Percentiles rank a stretch among this genome's conserved stretches.
phyloP scores from a whole-genome alignment of 2,113 vertebrate species.

The Callorhinus ursinus region DNA sequence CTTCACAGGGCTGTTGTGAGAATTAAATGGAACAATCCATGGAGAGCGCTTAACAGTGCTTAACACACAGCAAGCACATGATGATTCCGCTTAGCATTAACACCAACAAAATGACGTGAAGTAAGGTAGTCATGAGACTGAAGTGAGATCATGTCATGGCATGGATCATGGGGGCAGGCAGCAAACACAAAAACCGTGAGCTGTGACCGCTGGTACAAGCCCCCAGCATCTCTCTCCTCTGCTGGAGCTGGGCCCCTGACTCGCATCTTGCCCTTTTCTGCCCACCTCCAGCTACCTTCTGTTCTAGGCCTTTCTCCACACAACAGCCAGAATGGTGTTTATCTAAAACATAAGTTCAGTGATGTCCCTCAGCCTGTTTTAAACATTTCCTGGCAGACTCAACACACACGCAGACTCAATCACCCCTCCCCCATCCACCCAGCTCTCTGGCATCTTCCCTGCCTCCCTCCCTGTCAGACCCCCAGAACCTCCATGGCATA shows the following conservation, averaged over 20 bases:
- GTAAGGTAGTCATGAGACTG: background rate
- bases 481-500: background rate
- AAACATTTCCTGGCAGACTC: background rate
- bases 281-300: background rate
- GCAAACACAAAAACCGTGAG: background rate
- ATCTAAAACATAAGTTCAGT: background rate
- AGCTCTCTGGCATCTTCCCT: background rate
- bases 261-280: background rate
- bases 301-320: background rate
- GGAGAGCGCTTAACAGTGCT: background rate
- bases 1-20: background rate
- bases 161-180: accelerated
- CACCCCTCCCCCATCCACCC: background rate
- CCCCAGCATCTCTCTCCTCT: background rate
- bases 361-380: background rate
- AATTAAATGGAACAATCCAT: background rate
- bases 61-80: background rate
- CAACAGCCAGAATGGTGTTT: background rate
- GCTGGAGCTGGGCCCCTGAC: background rate
- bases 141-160: accelerated
- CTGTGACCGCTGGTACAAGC: background rate
- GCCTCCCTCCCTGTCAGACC: background rate
- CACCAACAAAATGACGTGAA: background rate
- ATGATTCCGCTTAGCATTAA: background rate
- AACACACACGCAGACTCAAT: background rate